Conservation (phyloP, 1,140 invertebrate genomes). For the Wasmannia auropunctata region DNA sequence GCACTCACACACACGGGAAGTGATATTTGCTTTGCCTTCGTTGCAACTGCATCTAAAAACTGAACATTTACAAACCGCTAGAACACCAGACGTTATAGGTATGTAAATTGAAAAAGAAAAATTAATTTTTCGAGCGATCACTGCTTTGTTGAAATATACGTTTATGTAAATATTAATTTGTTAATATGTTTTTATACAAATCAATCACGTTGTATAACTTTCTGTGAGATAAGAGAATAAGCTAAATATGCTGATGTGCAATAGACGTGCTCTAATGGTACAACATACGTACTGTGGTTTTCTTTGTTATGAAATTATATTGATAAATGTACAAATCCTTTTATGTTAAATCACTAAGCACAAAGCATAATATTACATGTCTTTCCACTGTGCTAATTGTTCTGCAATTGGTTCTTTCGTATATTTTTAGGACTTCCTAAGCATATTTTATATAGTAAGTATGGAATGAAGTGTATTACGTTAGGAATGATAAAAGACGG, state of each 20-base stretch:
- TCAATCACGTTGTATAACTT: neutral
- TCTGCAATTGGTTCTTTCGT: conserved; percentile 76
- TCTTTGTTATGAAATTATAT: neutral
- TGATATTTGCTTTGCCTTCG: conserved; percentile 97
- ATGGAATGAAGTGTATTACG: conserved; percentile 59
- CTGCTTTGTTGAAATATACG: neutral
- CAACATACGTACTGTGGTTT: neutral
- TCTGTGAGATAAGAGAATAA: conserved; percentile 30
- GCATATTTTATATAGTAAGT: conserved; percentile 84
- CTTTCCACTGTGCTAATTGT: conserved; percentile 20
- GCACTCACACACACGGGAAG: conserved; percentile 95
- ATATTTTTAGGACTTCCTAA: conserved; percentile 84
- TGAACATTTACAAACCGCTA: conserved; percentile 93
- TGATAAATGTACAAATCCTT: neutral
- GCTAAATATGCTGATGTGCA: neutral
- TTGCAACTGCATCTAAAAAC: conserved; percentile 97
- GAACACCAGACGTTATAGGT: conserved; percentile 90
- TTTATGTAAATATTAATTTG: neutral
- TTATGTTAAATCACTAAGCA: conserved; percentile 5
- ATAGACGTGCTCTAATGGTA: neutral
- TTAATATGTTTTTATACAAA: neutral
- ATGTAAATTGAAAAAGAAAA: conserved; percentile 55
- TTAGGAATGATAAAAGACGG: conserved; percentile 19
- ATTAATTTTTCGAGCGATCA: neutral
- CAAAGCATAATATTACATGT: conserved; percentile 1